These are phyloP conservation scores for Cephalopterus ornatus DNA, from an alignment of 2,113 vertebrate species.

Conservation along the genomic window DNA sequence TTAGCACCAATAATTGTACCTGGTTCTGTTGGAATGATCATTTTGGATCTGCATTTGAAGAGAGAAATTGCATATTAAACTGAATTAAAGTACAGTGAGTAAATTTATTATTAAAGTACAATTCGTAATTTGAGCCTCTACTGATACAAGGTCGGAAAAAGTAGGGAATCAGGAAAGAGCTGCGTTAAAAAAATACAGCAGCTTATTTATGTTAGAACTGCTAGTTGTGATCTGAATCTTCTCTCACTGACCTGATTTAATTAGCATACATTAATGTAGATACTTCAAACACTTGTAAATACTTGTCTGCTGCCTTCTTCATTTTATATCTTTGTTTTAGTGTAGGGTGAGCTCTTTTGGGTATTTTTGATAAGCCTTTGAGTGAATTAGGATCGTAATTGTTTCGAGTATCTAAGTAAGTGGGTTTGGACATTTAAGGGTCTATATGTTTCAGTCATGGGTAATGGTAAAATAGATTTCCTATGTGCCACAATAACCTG, in stretches of 20 bases:
- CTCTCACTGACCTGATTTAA: not conserved
- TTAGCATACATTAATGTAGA: not conserved
- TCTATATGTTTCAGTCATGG: not conserved
- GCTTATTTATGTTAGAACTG: not conserved
- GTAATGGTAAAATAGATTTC: not conserved
- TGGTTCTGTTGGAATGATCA: not conserved
- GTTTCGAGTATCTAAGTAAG: not conserved
- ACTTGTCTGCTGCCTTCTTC: not conserved
- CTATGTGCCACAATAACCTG: not conserved
- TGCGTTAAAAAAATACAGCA: fast-evolving
- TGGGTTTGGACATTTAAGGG: not conserved
- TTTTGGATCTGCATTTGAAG: not conserved
- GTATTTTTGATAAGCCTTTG: not conserved
- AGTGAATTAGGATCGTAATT: not conserved
- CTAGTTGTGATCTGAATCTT: not conserved
- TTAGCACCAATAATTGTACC: not conserved
- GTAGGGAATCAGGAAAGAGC: not conserved
- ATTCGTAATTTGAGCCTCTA: not conserved
- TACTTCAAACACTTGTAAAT: not conserved
- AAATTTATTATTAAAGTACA: too few species aligned
- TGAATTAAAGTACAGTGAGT: not conserved
- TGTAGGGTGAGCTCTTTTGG: fast-evolving
- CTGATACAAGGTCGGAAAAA: not conserved
- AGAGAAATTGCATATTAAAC: not conserved
- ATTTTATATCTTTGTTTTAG: not conserved